Percentiles rank a stretch among this genome's conserved stretches.
Conservation (phyloP, 2,888 invertebrate genomes). For the Cinara cedri region DNA sequence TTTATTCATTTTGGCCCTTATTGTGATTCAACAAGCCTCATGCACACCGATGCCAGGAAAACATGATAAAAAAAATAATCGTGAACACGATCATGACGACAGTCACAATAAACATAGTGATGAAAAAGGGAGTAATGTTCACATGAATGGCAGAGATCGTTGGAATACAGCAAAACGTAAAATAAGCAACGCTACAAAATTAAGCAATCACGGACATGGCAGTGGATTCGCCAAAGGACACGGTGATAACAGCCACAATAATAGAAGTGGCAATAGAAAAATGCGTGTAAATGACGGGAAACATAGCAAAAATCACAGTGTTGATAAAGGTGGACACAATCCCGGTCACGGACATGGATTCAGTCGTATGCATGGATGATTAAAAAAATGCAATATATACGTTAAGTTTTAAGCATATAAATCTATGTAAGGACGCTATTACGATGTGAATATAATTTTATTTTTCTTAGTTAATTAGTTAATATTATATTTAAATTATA, state of each 20-base stretch:
- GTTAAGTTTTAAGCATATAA: too few relatives aligned
- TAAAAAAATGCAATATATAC: too few relatives aligned
- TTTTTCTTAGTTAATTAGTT: too few relatives aligned
- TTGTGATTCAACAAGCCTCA: slow-evolving; percentile 23
- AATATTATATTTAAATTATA: too few relatives aligned
- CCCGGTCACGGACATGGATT: too few relatives aligned
- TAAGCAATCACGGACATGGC: not conserved
- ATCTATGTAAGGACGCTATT: too few relatives aligned
- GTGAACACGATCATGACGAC: not conserved
- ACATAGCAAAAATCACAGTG: not conserved
- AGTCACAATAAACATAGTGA: not conserved
- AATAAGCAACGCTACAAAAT: too few relatives aligned
- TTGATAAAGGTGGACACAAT: not conserved
- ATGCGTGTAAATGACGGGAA: not conserved
- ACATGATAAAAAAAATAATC: not conserved
- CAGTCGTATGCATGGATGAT: too few relatives aligned
- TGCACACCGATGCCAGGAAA: slow-evolving; percentile 4
- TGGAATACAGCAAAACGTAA: too few relatives aligned
- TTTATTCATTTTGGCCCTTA: slow-evolving; percentile 3
- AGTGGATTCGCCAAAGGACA: not conserved
- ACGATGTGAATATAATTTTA: too few relatives aligned
- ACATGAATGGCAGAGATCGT: too few relatives aligned
- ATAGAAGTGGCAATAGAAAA: not conserved
- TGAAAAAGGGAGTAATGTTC: too few relatives aligned
- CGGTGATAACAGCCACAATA: not conserved